These are phyloP conservation scores for Aradophagus sp. DNA, from an alignment of 1,140 invertebrate genomes.

Conservation along the genomic window DNA sequence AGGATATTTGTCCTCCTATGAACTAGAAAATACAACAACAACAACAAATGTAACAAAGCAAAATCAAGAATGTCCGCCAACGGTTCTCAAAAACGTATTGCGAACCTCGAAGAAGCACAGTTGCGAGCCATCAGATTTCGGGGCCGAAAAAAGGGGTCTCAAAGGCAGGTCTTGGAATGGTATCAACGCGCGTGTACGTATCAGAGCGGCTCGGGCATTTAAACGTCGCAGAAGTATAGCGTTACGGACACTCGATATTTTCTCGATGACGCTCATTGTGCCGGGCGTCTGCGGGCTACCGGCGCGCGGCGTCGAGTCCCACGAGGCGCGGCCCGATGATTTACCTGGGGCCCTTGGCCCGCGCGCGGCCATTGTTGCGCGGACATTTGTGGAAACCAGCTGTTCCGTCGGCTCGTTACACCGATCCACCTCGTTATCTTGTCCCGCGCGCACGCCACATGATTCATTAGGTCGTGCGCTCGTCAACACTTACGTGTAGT, in stretches of 20 bases:
- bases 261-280: slow-evolving; percentile 72
- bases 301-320: slow-evolving; percentile 51
- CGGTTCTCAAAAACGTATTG: not conserved
- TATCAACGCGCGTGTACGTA: slow-evolving; percentile 10
- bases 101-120: no score
- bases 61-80: no score
- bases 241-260: slow-evolving; percentile 74
- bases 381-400: slow-evolving; percentile 47
- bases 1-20: not conserved
- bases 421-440: slow-evolving; percentile 33
- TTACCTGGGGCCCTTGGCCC: slow-evolving; percentile 61
- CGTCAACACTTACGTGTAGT: no score
- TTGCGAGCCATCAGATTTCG: no score
- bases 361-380: slow-evolving; percentile 38
- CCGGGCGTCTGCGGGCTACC: slow-evolving; percentile 60
- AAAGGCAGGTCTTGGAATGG: slow-evolving; percentile 11
- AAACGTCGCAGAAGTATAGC: slow-evolving; percentile 70
- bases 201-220: slow-evolving; percentile 59
- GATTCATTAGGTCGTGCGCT: slow-evolving; percentile 41
- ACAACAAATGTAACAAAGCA: not conserved
- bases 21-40: no score
- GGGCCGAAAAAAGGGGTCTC: not conserved
- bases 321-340: slow-evolving; percentile 56
- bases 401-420: slow-evolving; percentile 20
- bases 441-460: slow-evolving; percentile 20